Evolutionary conservation across 2,797 vertebrate genomes (phyloP).

Genomic region (Scolopax rusticola): DNA sequence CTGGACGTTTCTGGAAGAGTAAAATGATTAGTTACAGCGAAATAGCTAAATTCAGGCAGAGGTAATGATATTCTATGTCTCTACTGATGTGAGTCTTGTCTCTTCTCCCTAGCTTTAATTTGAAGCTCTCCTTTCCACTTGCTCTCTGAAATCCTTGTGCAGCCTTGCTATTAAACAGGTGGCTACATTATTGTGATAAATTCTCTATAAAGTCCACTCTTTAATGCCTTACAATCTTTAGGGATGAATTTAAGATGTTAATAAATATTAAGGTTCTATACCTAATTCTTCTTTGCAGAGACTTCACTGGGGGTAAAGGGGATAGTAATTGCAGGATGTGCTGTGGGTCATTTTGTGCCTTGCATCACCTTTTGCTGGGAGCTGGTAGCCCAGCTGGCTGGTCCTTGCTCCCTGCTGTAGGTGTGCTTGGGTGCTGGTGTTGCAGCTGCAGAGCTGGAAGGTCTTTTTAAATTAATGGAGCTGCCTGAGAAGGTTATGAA

Average conservation of each 20-base stretch:
- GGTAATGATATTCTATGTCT: slow-evolving; percentile 7
- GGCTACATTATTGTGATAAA: not conserved
- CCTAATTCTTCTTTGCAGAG: not conserved
- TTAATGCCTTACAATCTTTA: slow-evolving; percentile 5
- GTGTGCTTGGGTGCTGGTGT: not conserved
- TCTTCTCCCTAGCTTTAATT: slow-evolving; percentile 18
- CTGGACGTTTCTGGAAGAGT: slow-evolving; percentile 36
- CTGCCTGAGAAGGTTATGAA: slow-evolving; percentile 2
- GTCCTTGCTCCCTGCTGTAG: not conserved
- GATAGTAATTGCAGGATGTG: not conserved
- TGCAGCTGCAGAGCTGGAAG: not conserved
- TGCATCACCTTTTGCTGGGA: not conserved
- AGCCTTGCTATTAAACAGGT: slow-evolving; percentile 17
- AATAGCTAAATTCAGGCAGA: slow-evolving; percentile 9
- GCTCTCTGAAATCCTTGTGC: not conserved
- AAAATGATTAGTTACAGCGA: slow-evolving; percentile 33
- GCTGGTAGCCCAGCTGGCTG: not conserved
- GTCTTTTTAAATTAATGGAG: not conserved
- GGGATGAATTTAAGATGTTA: slow-evolving; percentile 18
- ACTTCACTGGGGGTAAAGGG: not conserved
- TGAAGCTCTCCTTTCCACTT: not conserved
- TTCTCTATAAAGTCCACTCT: slow-evolving; percentile 4
- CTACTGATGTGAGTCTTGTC: not conserved
- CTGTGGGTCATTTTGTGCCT: not conserved
- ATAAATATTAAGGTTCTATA: not conserved